Evolutionary conservation across 2,888 invertebrate genomes (phyloP), one percentile per base, ranked within the genome.

Genomic region (Pyralis farinalis): DNA sequence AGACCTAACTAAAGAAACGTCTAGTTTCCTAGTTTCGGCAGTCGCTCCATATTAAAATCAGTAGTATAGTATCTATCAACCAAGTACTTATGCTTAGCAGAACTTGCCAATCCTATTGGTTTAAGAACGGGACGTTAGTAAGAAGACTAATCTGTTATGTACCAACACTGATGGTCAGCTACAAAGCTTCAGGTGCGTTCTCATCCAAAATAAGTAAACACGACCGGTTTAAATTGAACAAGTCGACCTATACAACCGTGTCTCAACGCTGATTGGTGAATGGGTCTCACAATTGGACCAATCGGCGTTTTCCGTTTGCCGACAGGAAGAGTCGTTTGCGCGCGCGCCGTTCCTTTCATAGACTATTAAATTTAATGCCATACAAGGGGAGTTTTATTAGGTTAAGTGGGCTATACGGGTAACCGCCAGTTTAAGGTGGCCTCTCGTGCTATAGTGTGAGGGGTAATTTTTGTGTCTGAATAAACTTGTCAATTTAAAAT

Each of bases 371-470:
- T 81, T 82, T 82, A 84, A 82, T 83, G 77, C 63, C 63, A 64
- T 55, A 63, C 75, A 76, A 84, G 86, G 87, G 87, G 86, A 78
- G 56, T 75, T 79, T 86, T 83, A 88, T 86, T 86, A 83, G 82
- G 77, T 85, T 86, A 86, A 86, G 79, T 83, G 79, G 78, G 48
- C 50, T 63, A 83, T 86, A 86, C 85, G 86, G 85, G 87, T 61
- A 49, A 49, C 41, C 48, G 46, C 80, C 72, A 64, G 43, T 55
- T 41, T 59, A 65, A 44, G 37, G 43, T 61, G 79, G 71, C 63
- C 82, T 65, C 55, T 56, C 29, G 44, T 21, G 36, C 39, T 40
- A 40, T 49, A 49, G 51, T 46, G 48, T 47, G 46, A 43, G 25
- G 31, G 42, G 45, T 41, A 43, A 49, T 44, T 47, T 45, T 56